Conservation (phyloP, 2,888 invertebrate species). For the Agonopterix alstromeriana region DNA sequence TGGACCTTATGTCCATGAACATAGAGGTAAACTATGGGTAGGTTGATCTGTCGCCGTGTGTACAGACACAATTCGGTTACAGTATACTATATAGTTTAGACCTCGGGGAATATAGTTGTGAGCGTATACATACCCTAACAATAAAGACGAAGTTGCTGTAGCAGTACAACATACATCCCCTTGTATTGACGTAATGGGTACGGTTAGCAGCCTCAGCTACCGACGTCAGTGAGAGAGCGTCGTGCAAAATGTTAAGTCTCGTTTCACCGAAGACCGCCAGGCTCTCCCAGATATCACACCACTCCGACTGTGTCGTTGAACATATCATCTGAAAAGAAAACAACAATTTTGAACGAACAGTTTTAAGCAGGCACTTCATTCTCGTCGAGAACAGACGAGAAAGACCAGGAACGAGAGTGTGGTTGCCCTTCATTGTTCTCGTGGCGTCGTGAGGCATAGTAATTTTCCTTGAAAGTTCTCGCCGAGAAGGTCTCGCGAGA, state of each 20-base stretch:
- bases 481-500: no score
- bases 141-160: slow-evolving; percentile 44
- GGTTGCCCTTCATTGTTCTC: no score
- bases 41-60: no score
- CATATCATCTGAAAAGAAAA: slow-evolving; percentile 39
- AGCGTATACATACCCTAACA: slow-evolving; percentile 38
- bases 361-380: no score
- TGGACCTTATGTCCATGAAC: no score
- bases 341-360: no score
- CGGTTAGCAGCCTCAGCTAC: slow-evolving; percentile 34
- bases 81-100: not conserved
- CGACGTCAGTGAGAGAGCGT: slow-evolving; percentile 32
- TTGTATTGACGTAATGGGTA: slow-evolving; percentile 31
- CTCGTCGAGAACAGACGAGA: no score
- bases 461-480: no score
- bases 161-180: slow-evolving; percentile 47
- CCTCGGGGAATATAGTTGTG: not conserved
- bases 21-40: no score
- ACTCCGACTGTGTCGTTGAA: slow-evolving; percentile 45
- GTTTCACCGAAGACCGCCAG: slow-evolving; percentile 26
- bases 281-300: slow-evolving; percentile 52
- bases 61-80: not conserved
- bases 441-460: no score
- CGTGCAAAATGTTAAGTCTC: slow-evolving; percentile 34
- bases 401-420: no score